Evolutionary conservation across 2,797 vertebrate species (phyloP).

Genomic region (Coendou prehensilis): DNA sequence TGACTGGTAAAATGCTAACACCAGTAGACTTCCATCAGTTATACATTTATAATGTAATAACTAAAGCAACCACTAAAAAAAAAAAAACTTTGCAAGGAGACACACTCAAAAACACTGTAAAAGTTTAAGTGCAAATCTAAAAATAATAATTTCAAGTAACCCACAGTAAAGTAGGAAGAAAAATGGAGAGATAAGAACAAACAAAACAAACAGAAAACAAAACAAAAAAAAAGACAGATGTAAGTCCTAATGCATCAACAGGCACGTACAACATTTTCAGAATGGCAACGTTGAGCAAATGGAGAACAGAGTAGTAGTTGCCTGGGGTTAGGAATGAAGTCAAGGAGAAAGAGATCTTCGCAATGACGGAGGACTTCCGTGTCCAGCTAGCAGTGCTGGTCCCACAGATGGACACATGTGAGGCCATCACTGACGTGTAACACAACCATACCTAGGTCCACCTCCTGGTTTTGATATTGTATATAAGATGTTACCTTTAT

Average conservation of each 20-base stretch:
- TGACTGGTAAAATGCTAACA: neutral
- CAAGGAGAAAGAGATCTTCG: neutral
- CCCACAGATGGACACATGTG: neutral
- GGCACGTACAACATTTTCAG: neutral
- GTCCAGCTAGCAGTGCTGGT: neutral
- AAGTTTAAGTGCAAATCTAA: slow-evolving; percentile 39
- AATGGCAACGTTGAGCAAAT: neutral
- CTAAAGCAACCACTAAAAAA: neutral
- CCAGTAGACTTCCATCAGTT: neutral
- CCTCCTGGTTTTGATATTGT: too few relatives aligned
- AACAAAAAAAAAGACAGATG: neutral
- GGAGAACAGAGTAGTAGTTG: neutral
- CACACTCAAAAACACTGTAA: neutral
- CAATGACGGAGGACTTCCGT: neutral
- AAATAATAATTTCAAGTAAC: neutral
- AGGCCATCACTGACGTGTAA: too few relatives aligned
- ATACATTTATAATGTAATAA: neutral
- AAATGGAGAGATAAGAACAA: neutral
- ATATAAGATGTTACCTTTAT: too few relatives aligned
- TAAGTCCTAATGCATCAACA: neutral
- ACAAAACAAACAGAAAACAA: neutral
- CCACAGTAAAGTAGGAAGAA: neutral
- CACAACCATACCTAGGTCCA: too few relatives aligned
- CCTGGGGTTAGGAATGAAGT: neutral
- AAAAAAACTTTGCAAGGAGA: neutral